These are phyloP conservation scores for Heliconius sara DNA, from an alignment of 2,888 invertebrate genomes.

Conservation along the genomic window DNA sequence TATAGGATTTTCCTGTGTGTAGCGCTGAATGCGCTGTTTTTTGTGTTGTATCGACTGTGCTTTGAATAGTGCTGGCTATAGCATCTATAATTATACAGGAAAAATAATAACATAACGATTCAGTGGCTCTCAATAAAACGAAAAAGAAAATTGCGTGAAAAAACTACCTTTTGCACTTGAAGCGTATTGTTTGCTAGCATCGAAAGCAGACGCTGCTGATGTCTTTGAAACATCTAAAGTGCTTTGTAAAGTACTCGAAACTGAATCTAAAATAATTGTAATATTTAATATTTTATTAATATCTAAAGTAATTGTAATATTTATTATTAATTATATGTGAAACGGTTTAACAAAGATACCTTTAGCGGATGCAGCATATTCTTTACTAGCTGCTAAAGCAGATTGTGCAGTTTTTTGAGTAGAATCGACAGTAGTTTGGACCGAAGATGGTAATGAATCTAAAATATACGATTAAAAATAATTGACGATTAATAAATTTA, in stretches of 20 bases:
- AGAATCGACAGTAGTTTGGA: constrained; percentile 57
- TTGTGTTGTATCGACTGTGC: constrained; percentile 61
- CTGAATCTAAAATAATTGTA: constrained; percentile 61
- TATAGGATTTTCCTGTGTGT: constrained; percentile 61
- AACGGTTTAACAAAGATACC: constrained; percentile 51
- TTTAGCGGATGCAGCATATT: constrained; percentile 60
- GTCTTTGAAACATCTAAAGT: constrained; percentile 60
- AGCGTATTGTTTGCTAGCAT: constrained; percentile 63
- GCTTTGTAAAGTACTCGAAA: constrained; percentile 62
- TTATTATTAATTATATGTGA: neutral
- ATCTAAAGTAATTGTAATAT: constrained; percentile 57
- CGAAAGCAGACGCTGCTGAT: constrained; percentile 60
- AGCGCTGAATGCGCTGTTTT: constrained; percentile 62
- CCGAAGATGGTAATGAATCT: constrained; percentile 56
- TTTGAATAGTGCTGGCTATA: constrained; percentile 55
- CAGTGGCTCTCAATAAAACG: neutral
- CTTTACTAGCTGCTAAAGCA: constrained; percentile 61
- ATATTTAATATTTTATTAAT: neutral
- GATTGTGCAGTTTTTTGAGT: constrained; percentile 63
- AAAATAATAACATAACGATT: neutral
- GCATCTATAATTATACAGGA: constrained; percentile 31
- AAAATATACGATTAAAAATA: constrained; percentile 39
- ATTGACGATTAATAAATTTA: neutral
- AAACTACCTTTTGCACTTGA: constrained; percentile 59
- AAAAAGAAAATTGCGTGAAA: neutral